A percentile compares a stretch with the other conserved stretches of the same genome.
These are phyloP conservation scores for Ochotona curzoniae DNA, from an alignment of 2,113 vertebrate species.

Conservation along the genomic window DNA sequence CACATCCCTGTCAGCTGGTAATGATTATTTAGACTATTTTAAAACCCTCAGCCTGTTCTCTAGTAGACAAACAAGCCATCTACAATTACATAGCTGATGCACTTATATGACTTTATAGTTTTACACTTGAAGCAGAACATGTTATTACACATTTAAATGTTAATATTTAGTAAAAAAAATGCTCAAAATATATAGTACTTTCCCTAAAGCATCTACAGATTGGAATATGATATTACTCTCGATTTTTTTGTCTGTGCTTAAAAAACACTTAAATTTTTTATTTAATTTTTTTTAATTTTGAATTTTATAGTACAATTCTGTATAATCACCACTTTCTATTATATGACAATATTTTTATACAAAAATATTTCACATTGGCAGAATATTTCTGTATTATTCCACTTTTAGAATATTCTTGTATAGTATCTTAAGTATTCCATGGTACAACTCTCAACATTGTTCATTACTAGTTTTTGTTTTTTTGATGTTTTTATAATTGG, in stretches of 20 bases:
- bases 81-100: conserved; percentile 80
- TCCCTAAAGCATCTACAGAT: neutral
- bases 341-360: no score
- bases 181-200: conserved; percentile 61
- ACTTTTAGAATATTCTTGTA: neutral
- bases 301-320: no score
- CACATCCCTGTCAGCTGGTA: conserved; percentile 83
- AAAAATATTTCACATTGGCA: neutral
- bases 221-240: neutral
- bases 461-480: neutral
- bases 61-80: conserved; percentile 82
- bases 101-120: conserved; percentile 76
- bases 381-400: neutral
- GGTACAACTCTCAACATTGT: neutral
- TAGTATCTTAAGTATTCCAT: neutral
- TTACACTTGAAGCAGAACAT: conserved; percentile 75
- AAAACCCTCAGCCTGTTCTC: conserved; percentile 82
- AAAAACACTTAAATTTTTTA: neutral
- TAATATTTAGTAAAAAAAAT: conserved; percentile 56
- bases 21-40: conserved; percentile 87
- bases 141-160: conserved; percentile 64
- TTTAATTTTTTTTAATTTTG: neutral
- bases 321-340: no score
- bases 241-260: neutral
- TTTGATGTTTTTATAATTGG: neutral